Evolutionary conservation across 2,797 vertebrate species (phyloP).

Genomic region (Austrolebias charrua): DNA sequence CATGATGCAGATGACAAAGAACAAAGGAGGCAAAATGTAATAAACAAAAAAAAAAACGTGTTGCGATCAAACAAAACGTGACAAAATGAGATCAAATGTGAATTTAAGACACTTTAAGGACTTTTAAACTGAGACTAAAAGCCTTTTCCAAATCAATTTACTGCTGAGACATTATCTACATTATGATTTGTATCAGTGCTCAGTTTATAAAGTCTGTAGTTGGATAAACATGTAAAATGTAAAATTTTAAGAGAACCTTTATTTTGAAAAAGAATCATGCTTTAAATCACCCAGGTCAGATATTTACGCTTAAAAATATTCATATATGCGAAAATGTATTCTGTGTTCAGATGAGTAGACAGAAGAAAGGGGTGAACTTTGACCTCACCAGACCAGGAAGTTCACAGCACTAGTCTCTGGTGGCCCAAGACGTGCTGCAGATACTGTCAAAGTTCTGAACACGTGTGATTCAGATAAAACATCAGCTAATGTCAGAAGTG

Average conservation of each 20-base stretch:
- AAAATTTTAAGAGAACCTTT: no score
- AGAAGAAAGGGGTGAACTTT: background rate
- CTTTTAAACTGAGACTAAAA: no score
- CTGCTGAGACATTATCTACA: no score
- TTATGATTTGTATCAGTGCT: no score
- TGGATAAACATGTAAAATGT: no score
- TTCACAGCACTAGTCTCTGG: conserved; percentile 94
- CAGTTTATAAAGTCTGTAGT: no score
- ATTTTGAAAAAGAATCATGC: background rate
- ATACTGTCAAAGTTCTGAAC: conserved; percentile 92
- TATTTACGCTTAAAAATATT: no score
- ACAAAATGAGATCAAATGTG: background rate
- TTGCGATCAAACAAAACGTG: background rate
- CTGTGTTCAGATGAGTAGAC: background rate
- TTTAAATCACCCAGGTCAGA: background rate
- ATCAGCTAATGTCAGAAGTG: no score
- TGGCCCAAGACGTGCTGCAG: conserved; percentile 92
- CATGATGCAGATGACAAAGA: conserved; percentile 4
- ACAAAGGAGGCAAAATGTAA: background rate
- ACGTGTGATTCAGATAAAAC: no score
- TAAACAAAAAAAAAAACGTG: background rate
- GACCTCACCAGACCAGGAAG: conserved; percentile 91
- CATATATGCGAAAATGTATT: background rate
- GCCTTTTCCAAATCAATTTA: no score
- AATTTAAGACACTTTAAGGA: no score